Conservation (phyloP, 53 echinoderm and acorn worm species). For the Stichopus horrens region DNA sequence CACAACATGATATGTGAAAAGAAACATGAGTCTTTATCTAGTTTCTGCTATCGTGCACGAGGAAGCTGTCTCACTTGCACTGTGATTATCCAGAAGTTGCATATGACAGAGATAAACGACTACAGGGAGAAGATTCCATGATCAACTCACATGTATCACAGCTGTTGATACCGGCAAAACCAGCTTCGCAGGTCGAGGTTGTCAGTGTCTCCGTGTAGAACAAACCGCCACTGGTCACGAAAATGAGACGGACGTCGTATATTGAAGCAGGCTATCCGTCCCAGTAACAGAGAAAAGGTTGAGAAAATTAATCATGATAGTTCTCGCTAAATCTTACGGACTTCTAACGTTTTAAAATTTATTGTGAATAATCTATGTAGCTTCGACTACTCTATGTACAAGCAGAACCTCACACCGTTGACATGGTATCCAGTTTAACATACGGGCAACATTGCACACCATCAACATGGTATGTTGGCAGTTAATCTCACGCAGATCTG, state of each 20-base stretch:
- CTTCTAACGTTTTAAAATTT: too few species aligned
- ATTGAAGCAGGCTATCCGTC: background rate
- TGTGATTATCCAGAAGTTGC: background rate
- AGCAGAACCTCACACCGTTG: too few species aligned
- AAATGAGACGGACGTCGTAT: constrained; percentile 10
- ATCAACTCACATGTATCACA: constrained; percentile 65
- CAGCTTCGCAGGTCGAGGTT: constrained; percentile 37
- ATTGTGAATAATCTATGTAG: too few species aligned
- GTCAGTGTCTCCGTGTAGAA: constrained; percentile 35
- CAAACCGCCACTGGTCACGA: background rate
- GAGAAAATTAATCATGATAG: background rate
- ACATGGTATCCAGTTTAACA: too few species aligned
- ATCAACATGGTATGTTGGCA: too few species aligned
- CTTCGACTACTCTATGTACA: too few species aligned
- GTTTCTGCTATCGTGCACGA: too few species aligned
- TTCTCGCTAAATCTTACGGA: too few species aligned
- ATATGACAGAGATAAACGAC: background rate
- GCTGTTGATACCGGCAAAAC: constrained; percentile 51
- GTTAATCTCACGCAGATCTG: too few species aligned
- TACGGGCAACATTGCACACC: too few species aligned
- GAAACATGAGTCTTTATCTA: too few species aligned
- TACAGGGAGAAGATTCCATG: background rate
- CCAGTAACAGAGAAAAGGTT: background rate
- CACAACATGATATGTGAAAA: too few species aligned
- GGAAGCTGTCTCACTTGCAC: background rate